Conservation (phyloP, 2,888 invertebrate genomes). For the Linnaemya tessellans region DNA sequence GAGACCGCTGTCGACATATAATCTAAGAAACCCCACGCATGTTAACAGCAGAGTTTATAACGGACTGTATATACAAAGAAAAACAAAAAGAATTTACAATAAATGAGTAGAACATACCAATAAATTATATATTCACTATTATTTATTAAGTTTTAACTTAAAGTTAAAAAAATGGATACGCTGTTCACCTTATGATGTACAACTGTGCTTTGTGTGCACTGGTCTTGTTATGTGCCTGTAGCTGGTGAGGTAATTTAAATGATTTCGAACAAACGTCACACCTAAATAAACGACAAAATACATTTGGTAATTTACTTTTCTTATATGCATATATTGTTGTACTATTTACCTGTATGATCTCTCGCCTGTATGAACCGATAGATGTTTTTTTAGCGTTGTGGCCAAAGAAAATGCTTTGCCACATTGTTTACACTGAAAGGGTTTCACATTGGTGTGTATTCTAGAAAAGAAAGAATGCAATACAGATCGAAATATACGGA, state of each 20-base stretch:
- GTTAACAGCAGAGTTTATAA: background rate
- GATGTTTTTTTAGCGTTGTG: slow-evolving; percentile 79
- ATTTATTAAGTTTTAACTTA: background rate
- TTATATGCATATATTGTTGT: background rate
- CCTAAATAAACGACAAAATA: slow-evolving; percentile 71
- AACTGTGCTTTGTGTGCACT: slow-evolving; percentile 73
- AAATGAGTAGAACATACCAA: background rate
- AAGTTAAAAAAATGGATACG: background rate
- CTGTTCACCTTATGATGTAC: background rate
- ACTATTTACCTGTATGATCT: slow-evolving; percentile 76
- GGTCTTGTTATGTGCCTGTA: slow-evolving; percentile 80
- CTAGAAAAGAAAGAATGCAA: slow-evolving; percentile 23
- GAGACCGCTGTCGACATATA: slow-evolving; percentile 60
- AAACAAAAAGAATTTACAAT: background rate
- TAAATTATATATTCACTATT: background rate
- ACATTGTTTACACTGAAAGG: slow-evolving; percentile 77
- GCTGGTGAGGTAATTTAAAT: slow-evolving; percentile 81
- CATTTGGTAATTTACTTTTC: background rate
- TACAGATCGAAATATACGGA: background rate
- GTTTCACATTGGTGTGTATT: slow-evolving; percentile 80
- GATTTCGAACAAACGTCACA: slow-evolving; percentile 80
- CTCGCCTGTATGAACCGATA: slow-evolving; percentile 78
- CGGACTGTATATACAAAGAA: slow-evolving; percentile 8
- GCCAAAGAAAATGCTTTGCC: slow-evolving; percentile 79
- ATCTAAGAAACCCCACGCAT: background rate